Evolutionary conservation across 1,140 invertebrate species (phyloP).

Genomic region (Brachionus rotundiformis): DNA sequence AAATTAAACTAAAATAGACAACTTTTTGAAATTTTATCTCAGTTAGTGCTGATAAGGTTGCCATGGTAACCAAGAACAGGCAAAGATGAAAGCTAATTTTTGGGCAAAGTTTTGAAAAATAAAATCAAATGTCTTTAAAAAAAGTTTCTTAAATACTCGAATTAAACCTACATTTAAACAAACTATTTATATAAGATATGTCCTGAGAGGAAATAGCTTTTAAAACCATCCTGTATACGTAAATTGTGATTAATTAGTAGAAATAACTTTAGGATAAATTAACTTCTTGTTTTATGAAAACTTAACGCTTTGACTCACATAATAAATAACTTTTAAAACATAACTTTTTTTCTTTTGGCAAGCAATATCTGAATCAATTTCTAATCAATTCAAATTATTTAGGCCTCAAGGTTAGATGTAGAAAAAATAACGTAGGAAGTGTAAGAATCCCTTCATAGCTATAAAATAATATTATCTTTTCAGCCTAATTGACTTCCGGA

Average conservation of each 20-base stretch:
- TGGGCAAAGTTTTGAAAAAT: neutral
- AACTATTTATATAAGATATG: neutral
- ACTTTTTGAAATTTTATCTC: too few species aligned
- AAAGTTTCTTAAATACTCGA: slow-evolving; percentile 14
- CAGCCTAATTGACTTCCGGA: slow-evolving; percentile 3
- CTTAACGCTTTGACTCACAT: slow-evolving; percentile 13
- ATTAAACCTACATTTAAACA: neutral
- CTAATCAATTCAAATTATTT: neutral
- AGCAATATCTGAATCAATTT: neutral
- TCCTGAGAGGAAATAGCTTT: slow-evolving; percentile 17
- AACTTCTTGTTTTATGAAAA: slow-evolving; percentile 9
- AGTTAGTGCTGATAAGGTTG: too few species aligned
- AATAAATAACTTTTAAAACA: neutral
- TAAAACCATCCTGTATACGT: slow-evolving; percentile 7
- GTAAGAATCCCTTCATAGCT: neutral
- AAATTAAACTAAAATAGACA: too few species aligned
- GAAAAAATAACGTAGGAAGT: neutral
- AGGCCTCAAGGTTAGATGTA: neutral
- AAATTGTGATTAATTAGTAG: slow-evolving; percentile 15
- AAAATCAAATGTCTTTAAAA: neutral
- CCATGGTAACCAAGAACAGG: neutral
- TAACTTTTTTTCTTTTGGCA: neutral
- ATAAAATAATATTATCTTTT: slow-evolving; percentile 19
- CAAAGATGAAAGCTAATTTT: neutral
- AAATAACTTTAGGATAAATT: slow-evolving; percentile 16